Evolutionary conservation across 2,113 vertebrate species (phyloP), one percentile per base, ranked within the genome.

Genomic region (Climacteris rufus): DNA sequence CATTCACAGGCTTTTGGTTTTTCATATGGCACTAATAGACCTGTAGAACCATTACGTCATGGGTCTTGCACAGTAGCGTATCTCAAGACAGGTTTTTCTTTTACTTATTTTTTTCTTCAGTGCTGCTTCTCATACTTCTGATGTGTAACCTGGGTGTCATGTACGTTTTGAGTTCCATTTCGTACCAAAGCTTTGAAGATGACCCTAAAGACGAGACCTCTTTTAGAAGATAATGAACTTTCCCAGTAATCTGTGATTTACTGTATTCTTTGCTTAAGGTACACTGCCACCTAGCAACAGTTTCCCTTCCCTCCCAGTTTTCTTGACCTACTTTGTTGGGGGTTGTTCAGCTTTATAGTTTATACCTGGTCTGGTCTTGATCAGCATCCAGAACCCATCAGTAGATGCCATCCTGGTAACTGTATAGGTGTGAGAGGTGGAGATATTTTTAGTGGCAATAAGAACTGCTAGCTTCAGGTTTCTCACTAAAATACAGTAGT

Each of bases 201-300:
- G 83, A 42, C 30, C 27, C 17, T 69, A 49, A 76, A 86, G 83
- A 49, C 45, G 39, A 77, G 31, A 63, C 52, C 22, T 75, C 56
- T 90, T 88, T 68, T 75, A 92, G 85, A 49, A 91, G 81, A 81
- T 89, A 77, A 78, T 2, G 4, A 92, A 96, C 61, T 80, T 95
- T 75, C 23, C 65, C 76, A 72, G 35, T 78, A 81, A 30, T 84
- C 56, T 61, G 6, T 89, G 83, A 79, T 87, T 92, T 96, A 77
- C 28, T 75, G 44, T 94, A 35, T 92, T 96, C 95, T 96, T 97
- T 95, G 72, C 92, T 96, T 95, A 97, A 96, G 83, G 96, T 97
- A 95, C 96, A 95, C 96, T 97, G 96, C 96, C 96, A 97, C 96
- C 96, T 97, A 97, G 96, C 96, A 96, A 96, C 95, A 96, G 83